Conservation (phyloP, 2,888 invertebrate genomes). For the Acanthosepion pharaonis region DNA sequence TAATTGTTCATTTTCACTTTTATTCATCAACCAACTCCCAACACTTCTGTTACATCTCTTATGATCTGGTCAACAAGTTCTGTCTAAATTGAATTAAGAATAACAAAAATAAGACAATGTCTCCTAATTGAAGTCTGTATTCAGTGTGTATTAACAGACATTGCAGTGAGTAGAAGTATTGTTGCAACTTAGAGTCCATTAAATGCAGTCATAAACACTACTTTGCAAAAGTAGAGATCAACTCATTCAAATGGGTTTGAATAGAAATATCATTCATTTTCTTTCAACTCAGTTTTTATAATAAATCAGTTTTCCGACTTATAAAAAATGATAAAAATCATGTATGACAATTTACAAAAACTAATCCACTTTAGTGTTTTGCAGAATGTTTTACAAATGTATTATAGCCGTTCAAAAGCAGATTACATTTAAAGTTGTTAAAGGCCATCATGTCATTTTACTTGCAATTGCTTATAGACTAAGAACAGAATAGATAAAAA, state of each 20-base stretch:
- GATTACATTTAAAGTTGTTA: no score
- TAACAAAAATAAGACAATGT: constrained; percentile 22
- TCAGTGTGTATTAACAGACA: background rate
- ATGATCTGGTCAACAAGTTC: constrained; percentile 33
- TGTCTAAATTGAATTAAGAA: background rate
- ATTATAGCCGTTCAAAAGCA: no score
- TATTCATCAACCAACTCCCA: background rate
- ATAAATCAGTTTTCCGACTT: background rate
- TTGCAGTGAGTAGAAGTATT: background rate
- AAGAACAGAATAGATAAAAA: no score
- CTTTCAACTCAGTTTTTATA: background rate
- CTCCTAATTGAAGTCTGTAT: background rate
- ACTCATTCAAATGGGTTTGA: background rate
- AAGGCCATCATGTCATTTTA: no score
- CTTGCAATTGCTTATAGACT: no score
- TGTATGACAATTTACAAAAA: background rate
- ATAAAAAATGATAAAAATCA: background rate
- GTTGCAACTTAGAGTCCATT: background rate
- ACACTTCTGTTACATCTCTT: background rate
- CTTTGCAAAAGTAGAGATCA: background rate
- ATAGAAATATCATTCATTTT: background rate
- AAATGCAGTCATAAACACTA: background rate
- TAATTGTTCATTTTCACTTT: background rate
- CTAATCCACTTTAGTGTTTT: background rate
- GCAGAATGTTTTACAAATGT: background rate